Evolutionary conservation across 2,113 vertebrate genomes (phyloP).

Genomic region (Chamaea fasciata): DNA sequence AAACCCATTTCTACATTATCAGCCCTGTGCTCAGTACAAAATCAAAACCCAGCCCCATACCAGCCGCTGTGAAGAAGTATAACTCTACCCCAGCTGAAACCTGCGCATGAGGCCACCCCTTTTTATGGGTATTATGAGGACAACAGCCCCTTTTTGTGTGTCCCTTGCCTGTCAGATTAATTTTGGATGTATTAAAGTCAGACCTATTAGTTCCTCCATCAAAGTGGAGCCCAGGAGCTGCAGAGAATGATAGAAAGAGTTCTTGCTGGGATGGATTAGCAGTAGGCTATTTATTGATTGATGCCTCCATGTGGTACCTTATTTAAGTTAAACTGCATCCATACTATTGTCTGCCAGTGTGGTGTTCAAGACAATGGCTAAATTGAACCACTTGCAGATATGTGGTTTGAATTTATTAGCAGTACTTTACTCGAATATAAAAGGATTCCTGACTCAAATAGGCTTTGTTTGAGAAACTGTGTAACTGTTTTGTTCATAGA

Average conservation of each 20-base stretch:
- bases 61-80: not conserved
- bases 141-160: not conserved
- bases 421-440: not conserved
- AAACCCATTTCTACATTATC: accelerated
- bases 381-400: not conserved
- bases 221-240: not conserved
- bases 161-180: not conserved
- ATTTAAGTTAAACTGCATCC: not conserved
- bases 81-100: not conserved
- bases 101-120: accelerated
- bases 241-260: not conserved
- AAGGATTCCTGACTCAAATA: not conserved
- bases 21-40: not conserved
- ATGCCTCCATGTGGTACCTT: not conserved
- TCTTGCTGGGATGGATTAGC: not conserved
- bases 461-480: not conserved
- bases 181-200: not conserved
- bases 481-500: not conserved
- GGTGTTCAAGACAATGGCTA: not conserved
- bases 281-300: not conserved
- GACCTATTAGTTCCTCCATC: not conserved
- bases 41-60: not conserved
- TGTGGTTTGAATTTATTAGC: conserved; percentile 10
- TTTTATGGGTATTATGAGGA: not conserved
- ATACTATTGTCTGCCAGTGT: not conserved